Evolutionary conservation across 2,888 invertebrate genomes (phyloP).

Genomic region (Galerucella calmariensis): DNA sequence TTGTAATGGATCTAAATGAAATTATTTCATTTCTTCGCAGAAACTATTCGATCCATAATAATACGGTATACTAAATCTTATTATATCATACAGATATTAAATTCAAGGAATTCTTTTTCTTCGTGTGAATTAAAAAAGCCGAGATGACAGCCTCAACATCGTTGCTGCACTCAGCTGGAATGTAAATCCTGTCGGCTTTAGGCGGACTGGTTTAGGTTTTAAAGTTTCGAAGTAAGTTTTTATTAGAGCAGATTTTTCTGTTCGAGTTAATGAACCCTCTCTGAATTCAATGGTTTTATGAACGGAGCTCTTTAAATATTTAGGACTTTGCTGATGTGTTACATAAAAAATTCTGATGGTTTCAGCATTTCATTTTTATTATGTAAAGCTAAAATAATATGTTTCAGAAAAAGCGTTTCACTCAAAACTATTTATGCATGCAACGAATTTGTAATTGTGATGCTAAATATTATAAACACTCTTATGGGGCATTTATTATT

Average conservation of each 20-base stretch:
- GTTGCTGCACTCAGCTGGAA: conserved; percentile 20
- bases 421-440: too few relatives aligned
- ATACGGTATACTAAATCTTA: too few relatives aligned
- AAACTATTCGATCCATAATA: too few relatives aligned
- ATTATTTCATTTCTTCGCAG: too few relatives aligned
- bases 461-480: too few relatives aligned
- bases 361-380: too few relatives aligned
- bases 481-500: not conserved
- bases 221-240: conserved; percentile 19
- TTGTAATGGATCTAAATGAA: too few relatives aligned
- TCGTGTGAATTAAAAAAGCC: not conserved
- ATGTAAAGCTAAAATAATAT: too few relatives aligned
- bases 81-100: too few relatives aligned
- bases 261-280: conserved; percentile 14
- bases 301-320: not conserved
- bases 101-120: not conserved
- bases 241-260: conserved; percentile 13
- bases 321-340: not conserved
- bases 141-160: conserved; percentile 22
- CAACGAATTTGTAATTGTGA: too few relatives aligned
- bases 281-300: conserved; percentile 7
- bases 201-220: conserved; percentile 11
- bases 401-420: too few relatives aligned
- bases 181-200: conserved; percentile 22
- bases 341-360: not conserved